Percentiles rank a stretch among this genome's conserved stretches.
Evolutionary conservation across 2,797 vertebrate species (phyloP).

Genomic region (Propithecus perrieri): DNA sequence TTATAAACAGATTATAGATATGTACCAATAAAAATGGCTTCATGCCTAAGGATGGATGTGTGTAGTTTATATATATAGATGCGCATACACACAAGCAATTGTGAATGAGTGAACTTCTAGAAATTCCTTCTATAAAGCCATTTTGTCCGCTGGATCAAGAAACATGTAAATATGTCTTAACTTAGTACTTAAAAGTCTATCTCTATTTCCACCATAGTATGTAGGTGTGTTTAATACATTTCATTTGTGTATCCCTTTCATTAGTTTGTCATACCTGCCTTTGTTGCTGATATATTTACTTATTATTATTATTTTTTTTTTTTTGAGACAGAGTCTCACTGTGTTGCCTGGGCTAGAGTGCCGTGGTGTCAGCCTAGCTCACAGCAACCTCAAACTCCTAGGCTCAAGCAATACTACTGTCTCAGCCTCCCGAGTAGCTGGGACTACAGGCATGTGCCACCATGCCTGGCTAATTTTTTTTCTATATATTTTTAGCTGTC

Average conservation of each 20-base stretch:
- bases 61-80: background rate
- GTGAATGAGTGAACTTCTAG: background rate
- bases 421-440: too few species aligned
- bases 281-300: background rate
- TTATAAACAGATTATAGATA: background rate
- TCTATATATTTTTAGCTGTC: too few species aligned
- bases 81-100: background rate
- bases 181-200: background rate
- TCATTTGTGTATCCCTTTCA: background rate
- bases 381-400: too few species aligned
- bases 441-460: too few species aligned
- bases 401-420: too few species aligned
- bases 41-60: background rate
- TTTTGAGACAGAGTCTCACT: too few species aligned
- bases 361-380: too few species aligned
- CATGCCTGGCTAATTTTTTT: too few species aligned
- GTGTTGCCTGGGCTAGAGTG: too few species aligned
- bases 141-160: background rate
- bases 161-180: background rate
- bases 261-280: background rate
- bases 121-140: slow-evolving; percentile 16
- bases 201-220: background rate
- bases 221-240: background rate
- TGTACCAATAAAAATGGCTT: background rate
- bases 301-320: background rate